Evolutionary conservation across 92 coral and sea anemone species (phyloP).

Genomic region (Heliopora coerulea): DNA sequence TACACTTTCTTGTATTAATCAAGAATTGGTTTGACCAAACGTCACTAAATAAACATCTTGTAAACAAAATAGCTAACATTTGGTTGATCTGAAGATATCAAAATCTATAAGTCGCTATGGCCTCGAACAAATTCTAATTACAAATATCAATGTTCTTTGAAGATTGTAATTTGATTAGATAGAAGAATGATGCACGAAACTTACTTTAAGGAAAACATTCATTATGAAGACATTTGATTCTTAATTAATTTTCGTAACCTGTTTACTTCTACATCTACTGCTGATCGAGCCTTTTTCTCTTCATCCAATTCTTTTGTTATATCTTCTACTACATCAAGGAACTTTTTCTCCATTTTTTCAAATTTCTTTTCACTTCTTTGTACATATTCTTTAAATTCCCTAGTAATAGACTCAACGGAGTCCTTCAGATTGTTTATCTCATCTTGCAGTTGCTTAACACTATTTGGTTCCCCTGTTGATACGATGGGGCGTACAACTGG

Average conservation of each 20-base stretch:
- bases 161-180: neutral
- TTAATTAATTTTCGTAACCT: conserved; percentile 55
- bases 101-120: neutral
- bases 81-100: too few relatives aligned
- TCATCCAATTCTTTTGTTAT: conserved; percentile 89
- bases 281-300: conserved; percentile 77
- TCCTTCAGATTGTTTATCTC: conserved; percentile 67
- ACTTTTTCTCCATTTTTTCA: conserved; percentile 62
- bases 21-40: too few relatives aligned
- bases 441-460: conserved; percentile 56
- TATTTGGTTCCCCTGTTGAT: conserved; percentile 35
- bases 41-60: too few relatives aligned
- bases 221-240: conserved; percentile 17
- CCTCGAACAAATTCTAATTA: neutral
- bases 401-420: conserved; percentile 47
- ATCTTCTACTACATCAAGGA: conserved; percentile 61
- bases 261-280: conserved; percentile 81
- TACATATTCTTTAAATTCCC: conserved; percentile 59
- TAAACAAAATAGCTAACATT: too few relatives aligned
- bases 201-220: neutral
- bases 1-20: too few relatives aligned
- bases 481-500: conserved; percentile 43
- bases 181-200: neutral
- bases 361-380: conserved; percentile 51
- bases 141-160: neutral